Percentiles rank a stretch among this genome's conserved stretches.
Conservation (phyloP, 2,797 vertebrate species). For the Chelon auratus region DNA sequence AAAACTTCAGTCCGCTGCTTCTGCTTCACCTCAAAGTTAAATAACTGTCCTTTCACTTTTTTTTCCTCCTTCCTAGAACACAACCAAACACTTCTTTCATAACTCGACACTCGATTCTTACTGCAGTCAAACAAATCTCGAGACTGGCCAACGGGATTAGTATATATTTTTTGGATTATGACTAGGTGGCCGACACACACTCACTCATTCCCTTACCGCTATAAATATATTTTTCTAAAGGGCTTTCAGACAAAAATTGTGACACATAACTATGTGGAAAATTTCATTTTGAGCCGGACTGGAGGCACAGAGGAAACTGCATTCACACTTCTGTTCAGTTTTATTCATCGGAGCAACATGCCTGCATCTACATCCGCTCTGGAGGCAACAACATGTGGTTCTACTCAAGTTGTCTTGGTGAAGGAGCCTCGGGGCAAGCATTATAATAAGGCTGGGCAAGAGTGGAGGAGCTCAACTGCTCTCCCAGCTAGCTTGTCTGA, state of each 20-base stretch:
- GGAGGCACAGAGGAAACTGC: slow-evolving; percentile 58
- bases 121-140: slow-evolving; percentile 33
- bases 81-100: slow-evolving; percentile 44
- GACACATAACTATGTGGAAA: slow-evolving; percentile 66
- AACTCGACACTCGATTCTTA: slow-evolving; percentile 34
- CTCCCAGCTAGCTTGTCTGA: slow-evolving; percentile 64
- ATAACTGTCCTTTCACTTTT: slow-evolving; percentile 3
- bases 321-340: slow-evolving; percentile 78
- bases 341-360: slow-evolving; percentile 72
- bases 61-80: slow-evolving; percentile 19
- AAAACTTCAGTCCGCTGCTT: slow-evolving; percentile 24
- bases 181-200: slow-evolving; percentile 24
- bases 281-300: slow-evolving; percentile 63
- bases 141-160: slow-evolving; percentile 30
- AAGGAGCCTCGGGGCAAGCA: slow-evolving; percentile 84
- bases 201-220: slow-evolving; percentile 6
- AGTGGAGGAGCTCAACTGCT: slow-evolving; percentile 68
- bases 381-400: slow-evolving; percentile 85
- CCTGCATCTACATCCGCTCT: slow-evolving; percentile 80
- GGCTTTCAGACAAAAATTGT: slow-evolving; percentile 46
- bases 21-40: slow-evolving; percentile 26
- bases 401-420: slow-evolving; percentile 87
- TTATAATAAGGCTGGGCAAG: slow-evolving; percentile 76
- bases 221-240: slow-evolving; percentile 55
- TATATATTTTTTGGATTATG: slow-evolving; percentile 45